Evolutionary conservation across 2,113 vertebrate species (phyloP).

Genomic region (Pantherophis guttatus): DNA sequence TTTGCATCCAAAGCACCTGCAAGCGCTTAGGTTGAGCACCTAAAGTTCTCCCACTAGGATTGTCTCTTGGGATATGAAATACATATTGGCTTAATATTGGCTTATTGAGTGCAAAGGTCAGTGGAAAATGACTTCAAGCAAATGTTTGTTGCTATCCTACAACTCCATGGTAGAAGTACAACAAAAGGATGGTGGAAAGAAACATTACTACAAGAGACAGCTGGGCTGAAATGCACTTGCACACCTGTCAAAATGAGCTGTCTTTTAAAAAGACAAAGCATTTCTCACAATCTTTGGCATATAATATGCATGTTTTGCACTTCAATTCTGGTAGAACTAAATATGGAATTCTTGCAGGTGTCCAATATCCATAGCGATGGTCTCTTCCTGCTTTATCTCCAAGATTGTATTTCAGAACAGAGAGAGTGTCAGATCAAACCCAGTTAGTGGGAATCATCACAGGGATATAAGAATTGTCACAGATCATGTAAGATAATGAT

Average conservation of each 20-base stretch:
- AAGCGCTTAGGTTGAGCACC: conserved; percentile 22
- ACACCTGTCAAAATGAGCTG: background rate
- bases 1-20: conserved; percentile 16
- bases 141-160: conserved; percentile 47
- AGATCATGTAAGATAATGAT: background rate
- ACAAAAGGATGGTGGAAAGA: background rate
- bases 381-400: background rate
- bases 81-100: conserved; percentile 68
- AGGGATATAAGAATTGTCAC: background rate
- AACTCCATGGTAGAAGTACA: conserved; percentile 26
- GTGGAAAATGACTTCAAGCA: conserved; percentile 40
- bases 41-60: conserved; percentile 61
- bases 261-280: background rate
- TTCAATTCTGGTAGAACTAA: background rate
- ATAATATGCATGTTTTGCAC: background rate
- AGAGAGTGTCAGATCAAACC: background rate
- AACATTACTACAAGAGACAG: background rate
- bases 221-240: background rate
- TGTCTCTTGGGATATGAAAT: conserved; percentile 62
- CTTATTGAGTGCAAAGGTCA: conserved; percentile 63
- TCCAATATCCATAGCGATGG: background rate
- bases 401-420: background rate
- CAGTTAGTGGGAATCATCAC: background rate
- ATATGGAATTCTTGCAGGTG: background rate
- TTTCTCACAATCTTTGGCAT: background rate